phyloP scores from a whole-genome alignment of 53 echinoderm and acorn worm species.

The Apostichopus leukothele region DNA sequence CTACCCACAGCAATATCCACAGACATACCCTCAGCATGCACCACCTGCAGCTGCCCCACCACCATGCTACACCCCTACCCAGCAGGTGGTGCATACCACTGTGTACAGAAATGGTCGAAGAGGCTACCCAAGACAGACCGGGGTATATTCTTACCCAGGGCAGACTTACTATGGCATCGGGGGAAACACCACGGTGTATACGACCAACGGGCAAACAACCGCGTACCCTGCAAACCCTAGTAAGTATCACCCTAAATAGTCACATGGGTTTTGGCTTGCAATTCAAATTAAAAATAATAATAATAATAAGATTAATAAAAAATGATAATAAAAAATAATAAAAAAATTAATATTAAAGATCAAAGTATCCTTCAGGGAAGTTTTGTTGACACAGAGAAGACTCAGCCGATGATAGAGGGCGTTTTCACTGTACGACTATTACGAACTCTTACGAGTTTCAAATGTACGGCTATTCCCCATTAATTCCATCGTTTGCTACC shows the following conservation, averaged over 20 bases:
- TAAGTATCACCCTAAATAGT: not conserved
- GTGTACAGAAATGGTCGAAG: not conserved
- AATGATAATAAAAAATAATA: no score
- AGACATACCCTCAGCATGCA: slow-evolving; percentile 18
- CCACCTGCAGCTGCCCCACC: slow-evolving; percentile 37
- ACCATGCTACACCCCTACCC: slow-evolving; percentile 26
- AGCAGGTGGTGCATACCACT: slow-evolving; percentile 20
- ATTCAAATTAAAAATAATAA: no score
- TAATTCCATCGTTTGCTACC: no score
- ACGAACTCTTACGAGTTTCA: no score
- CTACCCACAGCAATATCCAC: slow-evolving; percentile 30
- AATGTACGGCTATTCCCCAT: no score
- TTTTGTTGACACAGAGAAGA: no score
- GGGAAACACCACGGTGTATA: slow-evolving; percentile 18
- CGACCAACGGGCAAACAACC: slow-evolving; percentile 12
- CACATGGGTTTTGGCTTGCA: no score
- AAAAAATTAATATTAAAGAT: no score
- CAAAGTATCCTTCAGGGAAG: no score
- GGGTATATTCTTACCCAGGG: slow-evolving; percentile 71
- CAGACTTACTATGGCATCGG: slow-evolving; percentile 46
- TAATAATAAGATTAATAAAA: no score
- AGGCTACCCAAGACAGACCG: slow-evolving; percentile 70
- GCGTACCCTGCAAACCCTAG: not conserved
- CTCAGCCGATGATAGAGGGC: no score
- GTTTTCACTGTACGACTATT: no score